Evolutionary conservation across 2,113 vertebrate genomes (phyloP).

Genomic region (Canis aureus): DNA sequence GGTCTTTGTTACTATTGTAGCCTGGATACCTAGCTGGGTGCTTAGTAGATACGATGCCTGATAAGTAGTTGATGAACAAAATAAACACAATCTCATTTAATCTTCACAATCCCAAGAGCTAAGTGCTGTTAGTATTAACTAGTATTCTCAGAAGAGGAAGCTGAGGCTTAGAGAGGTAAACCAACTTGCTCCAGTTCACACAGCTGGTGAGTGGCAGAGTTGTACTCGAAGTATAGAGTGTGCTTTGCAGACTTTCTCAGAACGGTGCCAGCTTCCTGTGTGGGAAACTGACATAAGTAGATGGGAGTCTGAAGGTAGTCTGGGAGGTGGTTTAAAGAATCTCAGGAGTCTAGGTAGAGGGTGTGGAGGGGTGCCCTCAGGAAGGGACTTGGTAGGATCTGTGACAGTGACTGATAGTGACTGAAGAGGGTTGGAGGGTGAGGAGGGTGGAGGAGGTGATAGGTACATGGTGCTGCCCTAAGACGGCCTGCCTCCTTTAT

Average conservation of each 20-base stretch:
- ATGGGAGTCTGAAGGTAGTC: background rate
- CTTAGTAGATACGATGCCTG: background rate
- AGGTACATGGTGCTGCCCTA: rapidly evolving
- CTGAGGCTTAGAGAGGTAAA: background rate
- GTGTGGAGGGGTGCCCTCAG: rapidly evolving
- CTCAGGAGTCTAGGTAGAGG: background rate
- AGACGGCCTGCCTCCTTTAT: background rate
- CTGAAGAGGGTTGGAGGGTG: background rate
- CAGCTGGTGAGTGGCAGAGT: background rate
- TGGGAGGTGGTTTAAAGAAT: background rate
- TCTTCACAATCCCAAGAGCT: background rate
- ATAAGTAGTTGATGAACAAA: background rate
- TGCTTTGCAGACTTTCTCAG: rapidly evolving
- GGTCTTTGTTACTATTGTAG: background rate
- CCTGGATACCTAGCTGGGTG: background rate
- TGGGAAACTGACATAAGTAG: background rate
- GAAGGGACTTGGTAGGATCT: background rate
- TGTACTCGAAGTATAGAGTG: rapidly evolving
- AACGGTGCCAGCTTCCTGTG: background rate
- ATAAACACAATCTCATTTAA: background rate
- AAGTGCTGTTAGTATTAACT: background rate
- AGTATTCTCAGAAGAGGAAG: background rate
- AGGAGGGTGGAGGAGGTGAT: background rate
- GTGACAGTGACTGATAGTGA: background rate
- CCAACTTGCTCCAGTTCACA: background rate